These are phyloP conservation scores for Spea hammondii DNA, from an alignment of 2,797 vertebrate genomes.

Conservation along the genomic window DNA sequence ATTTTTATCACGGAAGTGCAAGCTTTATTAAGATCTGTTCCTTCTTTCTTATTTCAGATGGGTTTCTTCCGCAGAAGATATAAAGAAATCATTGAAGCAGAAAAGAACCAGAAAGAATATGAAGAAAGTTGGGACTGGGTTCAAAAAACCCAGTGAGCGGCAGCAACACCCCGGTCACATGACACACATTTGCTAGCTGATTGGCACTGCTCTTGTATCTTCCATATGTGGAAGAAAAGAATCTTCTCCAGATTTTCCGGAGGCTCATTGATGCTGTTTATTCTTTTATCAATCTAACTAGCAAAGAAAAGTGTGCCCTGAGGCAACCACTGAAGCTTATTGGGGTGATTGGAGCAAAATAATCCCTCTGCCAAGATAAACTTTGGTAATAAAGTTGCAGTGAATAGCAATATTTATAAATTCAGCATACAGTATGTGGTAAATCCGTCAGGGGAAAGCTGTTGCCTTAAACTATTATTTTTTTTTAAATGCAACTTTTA, in stretches of 20 bases:
- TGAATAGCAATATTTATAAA: conserved; percentile 78
- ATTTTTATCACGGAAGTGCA: too few species aligned
- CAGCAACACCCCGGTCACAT: conserved; percentile 61
- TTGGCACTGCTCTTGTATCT: conserved; percentile 84
- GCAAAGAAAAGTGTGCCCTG: conserved; percentile 66
- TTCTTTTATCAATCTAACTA: conserved; percentile 65
- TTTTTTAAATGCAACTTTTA: conserved; percentile 89
- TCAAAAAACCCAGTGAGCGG: conserved; percentile 89
- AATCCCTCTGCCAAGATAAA: conserved; percentile 68
- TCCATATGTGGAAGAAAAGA: conserved; percentile 99
- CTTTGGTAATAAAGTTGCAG: conserved; percentile 74
- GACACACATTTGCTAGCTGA: conserved; percentile 64
- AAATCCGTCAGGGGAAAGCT: conserved; percentile 92
- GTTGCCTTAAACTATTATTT: conserved; percentile 93
- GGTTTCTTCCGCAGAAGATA: conserved; percentile 97
- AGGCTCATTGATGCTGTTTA: conserved; percentile 79
- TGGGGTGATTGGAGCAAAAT: conserved; percentile 73
- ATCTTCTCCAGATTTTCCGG: conserved; percentile 99
- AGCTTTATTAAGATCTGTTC: background rate
- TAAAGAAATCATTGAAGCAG: conserved; percentile 96
- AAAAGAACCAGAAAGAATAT: conserved; percentile 94
- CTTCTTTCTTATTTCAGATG: conserved; percentile 75
- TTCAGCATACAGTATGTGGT: conserved; percentile 72
- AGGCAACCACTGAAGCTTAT: conserved; percentile 68
- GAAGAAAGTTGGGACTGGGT: conserved; percentile 98